phyloP scores from a whole-genome alignment of 2,113 vertebrate species.

The Fregetta grallaria region DNA sequence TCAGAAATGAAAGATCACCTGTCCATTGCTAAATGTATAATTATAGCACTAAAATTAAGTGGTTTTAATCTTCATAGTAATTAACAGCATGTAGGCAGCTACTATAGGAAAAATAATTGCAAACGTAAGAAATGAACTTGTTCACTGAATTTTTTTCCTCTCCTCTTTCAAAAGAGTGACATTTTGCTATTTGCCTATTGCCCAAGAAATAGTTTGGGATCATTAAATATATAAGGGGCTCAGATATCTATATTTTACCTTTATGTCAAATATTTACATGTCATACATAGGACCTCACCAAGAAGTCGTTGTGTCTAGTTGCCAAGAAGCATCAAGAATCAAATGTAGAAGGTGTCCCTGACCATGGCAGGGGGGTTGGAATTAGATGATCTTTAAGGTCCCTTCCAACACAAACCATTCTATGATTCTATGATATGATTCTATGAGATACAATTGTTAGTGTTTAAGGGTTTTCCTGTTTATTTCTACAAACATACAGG shows the following conservation, averaged over 20 bases:
- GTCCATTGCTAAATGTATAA: not conserved
- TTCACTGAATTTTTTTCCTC: not conserved
- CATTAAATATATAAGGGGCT: slow-evolving; percentile 67
- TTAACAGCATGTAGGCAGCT: not conserved
- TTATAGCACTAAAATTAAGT: not conserved
- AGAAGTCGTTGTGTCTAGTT: slow-evolving; percentile 77
- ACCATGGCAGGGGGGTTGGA: not conserved
- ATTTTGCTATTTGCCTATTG: slow-evolving; percentile 44
- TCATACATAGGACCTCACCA: slow-evolving; percentile 69
- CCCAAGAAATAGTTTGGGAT: slow-evolving; percentile 49
- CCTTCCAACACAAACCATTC: not conserved
- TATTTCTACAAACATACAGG: slow-evolving; percentile 79
- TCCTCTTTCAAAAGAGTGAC: not conserved
- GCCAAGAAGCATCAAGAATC: slow-evolving; percentile 79
- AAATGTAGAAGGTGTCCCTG: not conserved
- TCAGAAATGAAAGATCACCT: not conserved
- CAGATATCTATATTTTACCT: slow-evolving; percentile 74
- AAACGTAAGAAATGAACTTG: not conserved
- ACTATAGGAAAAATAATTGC: not conserved
- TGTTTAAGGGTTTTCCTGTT: slow-evolving; percentile 82
- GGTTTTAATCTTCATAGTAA: not conserved
- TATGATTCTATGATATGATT: not conserved
- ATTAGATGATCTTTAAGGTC: not conserved
- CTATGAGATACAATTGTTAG: slow-evolving; percentile 76
- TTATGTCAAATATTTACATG: slow-evolving; percentile 82